These are phyloP conservation scores for Caenorhabditis sp. DNA, from an alignment of 2,888 invertebrate genomes.

Conservation along the genomic window DNA sequence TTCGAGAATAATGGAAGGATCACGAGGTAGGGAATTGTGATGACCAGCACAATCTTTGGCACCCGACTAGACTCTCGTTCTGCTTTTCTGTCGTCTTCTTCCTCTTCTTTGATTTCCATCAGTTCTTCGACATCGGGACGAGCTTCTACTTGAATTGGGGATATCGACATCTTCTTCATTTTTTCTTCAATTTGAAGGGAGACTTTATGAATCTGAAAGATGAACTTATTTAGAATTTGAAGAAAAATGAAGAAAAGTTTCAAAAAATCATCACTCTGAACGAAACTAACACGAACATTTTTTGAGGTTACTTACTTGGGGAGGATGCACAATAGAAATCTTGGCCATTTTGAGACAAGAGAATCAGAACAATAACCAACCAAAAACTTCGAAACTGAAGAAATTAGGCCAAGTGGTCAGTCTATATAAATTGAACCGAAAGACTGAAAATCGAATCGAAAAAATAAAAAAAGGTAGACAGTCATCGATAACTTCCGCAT, in stretches of 20 bases:
- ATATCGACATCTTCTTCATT: conserved; percentile 58
- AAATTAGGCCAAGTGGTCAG: background rate
- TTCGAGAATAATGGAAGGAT: conserved; percentile 42
- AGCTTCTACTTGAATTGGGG: conserved; percentile 27
- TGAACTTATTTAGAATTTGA: background rate
- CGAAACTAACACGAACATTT: too few species aligned
- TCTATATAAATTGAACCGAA: background rate
- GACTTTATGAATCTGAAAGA: conserved; percentile 4
- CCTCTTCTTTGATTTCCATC: conserved; percentile 48
- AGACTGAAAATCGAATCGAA: conserved; percentile 17
- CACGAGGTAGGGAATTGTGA: conserved; percentile 44
- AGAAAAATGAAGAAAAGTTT: background rate
- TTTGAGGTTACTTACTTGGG: background rate
- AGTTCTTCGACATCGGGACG: conserved; percentile 28
- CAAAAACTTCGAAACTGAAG: background rate
- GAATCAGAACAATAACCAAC: too few species aligned
- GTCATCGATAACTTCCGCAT: background rate
- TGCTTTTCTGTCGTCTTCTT: conserved; percentile 32
- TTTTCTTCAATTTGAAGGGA: background rate
- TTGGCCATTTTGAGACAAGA: background rate
- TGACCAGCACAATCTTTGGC: conserved; percentile 34
- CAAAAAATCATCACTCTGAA: too few species aligned
- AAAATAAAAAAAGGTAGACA: background rate
- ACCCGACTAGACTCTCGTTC: conserved; percentile 31
- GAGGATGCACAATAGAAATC: background rate